Evolutionary conservation across 30 jellyfish, hydroid and myxozoan genomes (phyloP).

Genomic region (Cassiopea andromeda): DNA sequence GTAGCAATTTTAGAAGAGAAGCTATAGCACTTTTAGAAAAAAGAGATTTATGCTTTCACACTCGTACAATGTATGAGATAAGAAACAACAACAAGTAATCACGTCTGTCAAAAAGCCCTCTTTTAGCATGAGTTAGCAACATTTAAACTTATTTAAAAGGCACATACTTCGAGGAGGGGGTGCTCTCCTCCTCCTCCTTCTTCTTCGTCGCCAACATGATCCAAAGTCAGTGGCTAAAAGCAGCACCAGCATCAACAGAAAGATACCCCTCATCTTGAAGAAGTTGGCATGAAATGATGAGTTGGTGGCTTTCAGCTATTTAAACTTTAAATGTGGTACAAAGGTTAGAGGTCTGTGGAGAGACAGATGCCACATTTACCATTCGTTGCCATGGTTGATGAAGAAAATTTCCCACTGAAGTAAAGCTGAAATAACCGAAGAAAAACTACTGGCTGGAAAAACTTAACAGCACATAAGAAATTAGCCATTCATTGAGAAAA

Average conservation of each 20-base stretch:
- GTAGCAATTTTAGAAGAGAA: too few relatives aligned
- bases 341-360: not conserved
- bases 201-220: constrained; percentile 2
- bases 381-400: not conserved
- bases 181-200: not conserved
- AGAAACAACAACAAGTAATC: too few relatives aligned
- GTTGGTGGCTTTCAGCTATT: not conserved
- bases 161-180: not conserved
- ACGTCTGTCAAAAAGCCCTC: too few relatives aligned
- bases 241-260: not conserved
- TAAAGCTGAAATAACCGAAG: too few relatives aligned
- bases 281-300: not conserved
- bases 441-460: too few relatives aligned
- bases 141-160: not conserved
- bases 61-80: too few relatives aligned
- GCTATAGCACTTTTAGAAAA: too few relatives aligned
- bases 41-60: too few relatives aligned
- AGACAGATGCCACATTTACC: not conserved
- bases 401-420: too few relatives aligned
- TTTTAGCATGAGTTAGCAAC: too few relatives aligned
- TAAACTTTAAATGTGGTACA: not conserved
- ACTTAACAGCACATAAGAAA: too few relatives aligned
- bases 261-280: not conserved
- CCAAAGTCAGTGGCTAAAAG: not conserved
- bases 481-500: too few relatives aligned